A percentile compares a stretch with the other conserved stretches of the same genome.
Conservation (phyloP, 2,888 invertebrate species). For the Crioceris asparagi region DNA sequence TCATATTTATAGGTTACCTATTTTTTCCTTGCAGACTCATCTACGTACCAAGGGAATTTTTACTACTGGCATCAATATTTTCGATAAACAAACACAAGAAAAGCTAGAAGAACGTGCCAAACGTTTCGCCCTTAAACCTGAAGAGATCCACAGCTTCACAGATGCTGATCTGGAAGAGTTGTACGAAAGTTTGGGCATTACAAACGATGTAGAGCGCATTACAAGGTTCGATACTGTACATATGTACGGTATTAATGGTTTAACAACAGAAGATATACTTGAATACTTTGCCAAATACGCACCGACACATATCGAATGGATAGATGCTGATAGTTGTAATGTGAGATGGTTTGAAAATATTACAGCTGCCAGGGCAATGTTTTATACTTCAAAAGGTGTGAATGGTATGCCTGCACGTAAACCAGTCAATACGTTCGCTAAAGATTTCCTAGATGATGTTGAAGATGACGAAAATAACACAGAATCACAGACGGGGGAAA, state of each 20-base stretch:
- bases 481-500: constrained; percentile 24
- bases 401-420: constrained; percentile 28
- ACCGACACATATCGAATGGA: constrained; percentile 72
- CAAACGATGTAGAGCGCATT: constrained; percentile 49
- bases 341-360: constrained; percentile 51
- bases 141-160: constrained; percentile 35
- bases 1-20: neutral
- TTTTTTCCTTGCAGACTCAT: constrained; percentile 9
- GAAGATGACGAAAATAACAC: constrained; percentile 14
- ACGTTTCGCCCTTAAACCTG: constrained; percentile 43
- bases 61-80: constrained; percentile 41
- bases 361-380: constrained; percentile 49
- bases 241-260: constrained; percentile 56
- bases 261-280: constrained; percentile 69
- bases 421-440: constrained; percentile 26
- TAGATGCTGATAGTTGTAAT: constrained; percentile 69
- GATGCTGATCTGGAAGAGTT: constrained; percentile 36
- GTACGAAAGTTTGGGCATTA: constrained; percentile 44
- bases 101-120: constrained; percentile 47
- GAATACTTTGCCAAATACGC: constrained; percentile 66
- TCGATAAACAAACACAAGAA: constrained; percentile 40
- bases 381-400: constrained; percentile 43
- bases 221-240: constrained; percentile 64
- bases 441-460: constrained; percentile 23
- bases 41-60: constrained; percentile 36